Conservation (phyloP, 2,888 invertebrate species). For the Caprella mutica region DNA sequence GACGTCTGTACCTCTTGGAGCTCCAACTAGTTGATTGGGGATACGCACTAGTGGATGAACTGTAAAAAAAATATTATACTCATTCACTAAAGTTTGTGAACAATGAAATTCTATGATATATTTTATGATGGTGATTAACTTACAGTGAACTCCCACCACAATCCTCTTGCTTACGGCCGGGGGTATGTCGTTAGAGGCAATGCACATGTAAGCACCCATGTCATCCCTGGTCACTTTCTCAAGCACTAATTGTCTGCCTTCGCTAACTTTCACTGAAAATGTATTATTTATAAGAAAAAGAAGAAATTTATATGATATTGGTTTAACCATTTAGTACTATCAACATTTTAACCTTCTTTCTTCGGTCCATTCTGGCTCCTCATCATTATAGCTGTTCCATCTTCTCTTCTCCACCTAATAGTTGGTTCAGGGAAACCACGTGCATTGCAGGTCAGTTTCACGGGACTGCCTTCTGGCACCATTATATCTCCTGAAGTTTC, state of each 20-base stretch:
- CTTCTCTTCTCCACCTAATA: conserved; percentile 77
- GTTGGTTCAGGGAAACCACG: conserved; percentile 73
- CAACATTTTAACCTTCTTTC: conserved; percentile 28
- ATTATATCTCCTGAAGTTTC: conserved; percentile 84
- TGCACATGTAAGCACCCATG: conserved; percentile 65
- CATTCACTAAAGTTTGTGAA: too few species aligned
- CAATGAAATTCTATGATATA: too few species aligned
- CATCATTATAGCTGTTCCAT: conserved; percentile 53
- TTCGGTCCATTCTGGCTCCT: conserved; percentile 36
- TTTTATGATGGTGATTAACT: too few species aligned
- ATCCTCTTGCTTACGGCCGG: conserved; percentile 81
- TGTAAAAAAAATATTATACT: conserved; percentile 43
- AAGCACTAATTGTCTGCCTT: conserved; percentile 42
- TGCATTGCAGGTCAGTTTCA: conserved; percentile 72
- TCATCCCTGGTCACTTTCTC: conserved; percentile 67
- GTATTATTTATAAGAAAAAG: not conserved
- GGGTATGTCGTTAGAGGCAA: conserved; percentile 47
- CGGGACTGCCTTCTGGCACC: conserved; percentile 72
- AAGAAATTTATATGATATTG: too few species aligned
- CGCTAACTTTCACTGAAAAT: conserved; percentile 62
- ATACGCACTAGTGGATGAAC: conserved; percentile 77
- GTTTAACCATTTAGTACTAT: not conserved
- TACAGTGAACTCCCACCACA: conserved; percentile 73
- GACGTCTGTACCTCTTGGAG: conserved; percentile 59
- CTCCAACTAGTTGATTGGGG: conserved; percentile 70